Conservation (phyloP, 1,140 invertebrate species). For the Anadara kagoshimensis region DNA sequence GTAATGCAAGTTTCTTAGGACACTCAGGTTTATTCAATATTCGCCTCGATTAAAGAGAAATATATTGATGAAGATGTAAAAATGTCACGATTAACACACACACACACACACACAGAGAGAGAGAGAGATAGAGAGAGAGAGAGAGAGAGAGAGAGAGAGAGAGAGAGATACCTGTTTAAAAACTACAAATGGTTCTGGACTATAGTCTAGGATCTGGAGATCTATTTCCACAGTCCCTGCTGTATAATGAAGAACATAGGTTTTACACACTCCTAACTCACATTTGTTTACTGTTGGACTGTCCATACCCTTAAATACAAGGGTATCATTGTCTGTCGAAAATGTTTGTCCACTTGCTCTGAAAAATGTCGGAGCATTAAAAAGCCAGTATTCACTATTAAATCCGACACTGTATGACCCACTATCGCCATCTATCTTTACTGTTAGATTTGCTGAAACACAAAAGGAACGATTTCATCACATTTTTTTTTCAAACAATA, state of each 20-base stretch:
- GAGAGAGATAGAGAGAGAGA: too few relatives aligned
- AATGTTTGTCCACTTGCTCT: constrained; percentile 25
- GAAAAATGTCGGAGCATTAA: constrained; percentile 37
- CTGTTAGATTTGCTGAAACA: too few relatives aligned
- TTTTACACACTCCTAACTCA: neutral
- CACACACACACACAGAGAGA: too few relatives aligned
- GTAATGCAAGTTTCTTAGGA: too few relatives aligned
- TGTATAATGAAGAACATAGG: constrained; percentile 3
- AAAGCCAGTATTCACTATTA: constrained; percentile 19
- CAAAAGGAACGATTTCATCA: too few relatives aligned
- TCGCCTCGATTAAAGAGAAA: too few relatives aligned
- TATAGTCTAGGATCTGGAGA: constrained; percentile 22
- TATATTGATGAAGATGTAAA: too few relatives aligned
- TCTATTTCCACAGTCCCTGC: constrained; percentile 5
- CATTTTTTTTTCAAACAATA: too few relatives aligned
- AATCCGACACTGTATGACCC: constrained; percentile 30
- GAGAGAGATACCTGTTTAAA: constrained; percentile 16
- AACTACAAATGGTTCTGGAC: constrained; percentile 15
- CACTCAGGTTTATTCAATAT: too few relatives aligned
- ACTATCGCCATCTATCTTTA: neutral
- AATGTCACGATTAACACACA: neutral
- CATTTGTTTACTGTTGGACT: neutral
- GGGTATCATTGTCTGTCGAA: neutral
- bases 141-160: too few relatives aligned
- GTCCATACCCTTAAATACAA: neutral